Conservation (phyloP, 1,140 invertebrate species). For the Antheraea mylitta region DNA sequence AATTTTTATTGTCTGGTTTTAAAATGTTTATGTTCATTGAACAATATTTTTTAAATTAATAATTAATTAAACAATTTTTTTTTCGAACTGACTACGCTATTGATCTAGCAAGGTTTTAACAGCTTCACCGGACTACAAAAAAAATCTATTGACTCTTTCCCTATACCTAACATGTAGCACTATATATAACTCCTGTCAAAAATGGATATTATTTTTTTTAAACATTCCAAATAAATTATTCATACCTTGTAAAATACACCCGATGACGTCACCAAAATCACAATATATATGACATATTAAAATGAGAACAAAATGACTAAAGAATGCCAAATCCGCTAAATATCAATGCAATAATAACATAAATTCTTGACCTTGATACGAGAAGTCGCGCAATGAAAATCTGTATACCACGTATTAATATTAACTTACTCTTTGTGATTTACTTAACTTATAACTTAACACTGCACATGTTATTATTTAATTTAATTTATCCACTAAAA, state of each 20-base stretch:
- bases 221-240: no score
- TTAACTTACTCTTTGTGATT: slow-evolving; percentile 13
- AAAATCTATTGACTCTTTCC: no score
- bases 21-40: no score
- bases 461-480: slow-evolving; percentile 33
- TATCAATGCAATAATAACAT: neutral
- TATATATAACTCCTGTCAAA: no score
- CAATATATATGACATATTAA: neutral
- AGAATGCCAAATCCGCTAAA: neutral
- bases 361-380: slow-evolving; percentile 2
- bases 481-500: slow-evolving; percentile 30
- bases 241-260: neutral
- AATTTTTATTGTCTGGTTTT: no score
- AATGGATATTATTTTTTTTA: no score
- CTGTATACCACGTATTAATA: neutral
- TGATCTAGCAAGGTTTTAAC: no score
- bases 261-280: neutral
- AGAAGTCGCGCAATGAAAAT: neutral
- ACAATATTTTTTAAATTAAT: no score
- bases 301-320: neutral
- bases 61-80: no score
- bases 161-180: no score
- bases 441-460: slow-evolving; percentile 29
- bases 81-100: no score
- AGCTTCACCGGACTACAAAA: no score